A percentile compares a stretch with the other conserved stretches of the same genome.
phyloP scores from a whole-genome alignment of 2,797 vertebrate genomes.

The Diplodus puntazzo region DNA sequence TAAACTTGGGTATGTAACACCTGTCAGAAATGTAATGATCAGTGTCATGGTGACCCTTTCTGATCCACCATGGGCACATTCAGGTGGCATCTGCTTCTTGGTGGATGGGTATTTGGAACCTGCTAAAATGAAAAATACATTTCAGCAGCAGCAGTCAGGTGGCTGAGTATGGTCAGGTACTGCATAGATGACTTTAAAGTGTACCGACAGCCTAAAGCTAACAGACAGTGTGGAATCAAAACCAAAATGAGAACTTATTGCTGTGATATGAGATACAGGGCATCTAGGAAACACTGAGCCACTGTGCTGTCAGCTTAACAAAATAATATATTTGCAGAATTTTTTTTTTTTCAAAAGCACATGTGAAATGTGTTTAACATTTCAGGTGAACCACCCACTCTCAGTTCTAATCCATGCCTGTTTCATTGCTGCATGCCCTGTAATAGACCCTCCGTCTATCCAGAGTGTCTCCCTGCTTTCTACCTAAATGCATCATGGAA shows the following conservation, averaged over 20 bases:
- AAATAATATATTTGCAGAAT: not conserved
- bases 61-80: not conserved
- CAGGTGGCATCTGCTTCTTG: not conserved
- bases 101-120: not conserved
- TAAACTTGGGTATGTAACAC: not conserved
- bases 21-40: not conserved
- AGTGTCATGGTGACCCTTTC: not conserved
- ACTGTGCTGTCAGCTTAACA: not conserved
- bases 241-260: not conserved
- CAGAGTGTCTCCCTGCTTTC: constrained; percentile 6
- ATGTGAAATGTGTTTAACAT: not conserved
- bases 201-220: not conserved
- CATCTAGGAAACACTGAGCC: not conserved
- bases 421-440: not conserved
- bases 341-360: not conserved
- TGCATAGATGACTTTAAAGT: not conserved
- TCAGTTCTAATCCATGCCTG: not conserved
- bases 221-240: not conserved
- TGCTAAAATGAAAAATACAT: constrained; percentile 4
- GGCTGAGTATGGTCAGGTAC: not conserved
- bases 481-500: constrained; percentile 17
- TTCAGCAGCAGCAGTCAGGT: not conserved
- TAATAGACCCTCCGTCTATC: constrained; percentile 1
- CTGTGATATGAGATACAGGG: not conserved
- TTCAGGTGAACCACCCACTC: not conserved